Conservation (phyloP, 2,888 invertebrate species). For the Lamellibrachia columna region DNA sequence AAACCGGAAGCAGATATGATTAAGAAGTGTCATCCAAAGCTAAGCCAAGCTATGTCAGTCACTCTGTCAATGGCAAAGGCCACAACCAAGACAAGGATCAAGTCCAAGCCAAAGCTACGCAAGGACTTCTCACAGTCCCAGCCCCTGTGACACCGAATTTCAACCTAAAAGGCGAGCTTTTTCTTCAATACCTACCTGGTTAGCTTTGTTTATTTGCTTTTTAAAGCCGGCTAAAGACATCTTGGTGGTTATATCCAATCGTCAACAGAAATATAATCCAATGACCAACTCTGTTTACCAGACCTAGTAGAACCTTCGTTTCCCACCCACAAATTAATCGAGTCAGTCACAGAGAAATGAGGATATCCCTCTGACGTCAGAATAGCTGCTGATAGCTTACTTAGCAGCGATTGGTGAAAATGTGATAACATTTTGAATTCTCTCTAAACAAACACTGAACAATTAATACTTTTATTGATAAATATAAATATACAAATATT, state of each 20-base stretch:
- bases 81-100: too few relatives aligned
- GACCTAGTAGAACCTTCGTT: not conserved
- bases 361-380: conserved; percentile 9
- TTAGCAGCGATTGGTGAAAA: not conserved
- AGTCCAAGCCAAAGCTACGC: too few relatives aligned
- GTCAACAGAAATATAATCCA: not conserved
- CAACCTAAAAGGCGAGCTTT: not conserved
- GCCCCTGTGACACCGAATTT: not conserved
- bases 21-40: too few relatives aligned
- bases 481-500: not conserved
- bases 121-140: not conserved
- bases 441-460: not conserved
- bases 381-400: not conserved
- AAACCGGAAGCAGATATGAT: too few relatives aligned
- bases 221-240: conserved; percentile 99
- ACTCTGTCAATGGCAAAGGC: too few relatives aligned
- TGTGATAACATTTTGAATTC: not conserved
- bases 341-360: not conserved
- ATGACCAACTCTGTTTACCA: not conserved
- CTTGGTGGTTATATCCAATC: conserved; percentile 38
- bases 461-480: not conserved
- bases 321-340: conserved; percentile 1
- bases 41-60: too few relatives aligned
- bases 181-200: conserved; percentile 78
- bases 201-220: conserved; percentile 99